Base-by-base conservation (phyloP, 1,140 invertebrate genomes). In the Bombus impatiens region DNA sequence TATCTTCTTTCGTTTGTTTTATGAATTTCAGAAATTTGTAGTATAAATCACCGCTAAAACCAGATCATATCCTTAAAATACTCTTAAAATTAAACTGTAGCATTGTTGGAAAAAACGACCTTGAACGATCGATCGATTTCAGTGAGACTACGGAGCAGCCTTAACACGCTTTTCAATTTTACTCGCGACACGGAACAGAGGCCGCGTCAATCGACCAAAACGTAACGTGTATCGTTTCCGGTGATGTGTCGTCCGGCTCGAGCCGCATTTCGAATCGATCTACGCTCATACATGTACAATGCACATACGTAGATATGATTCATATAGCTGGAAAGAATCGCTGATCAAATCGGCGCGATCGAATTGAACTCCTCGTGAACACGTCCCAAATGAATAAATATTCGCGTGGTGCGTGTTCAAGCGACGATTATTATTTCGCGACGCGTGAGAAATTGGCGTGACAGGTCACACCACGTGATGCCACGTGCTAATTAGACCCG, bases 401-500 rank as follows among this genome's bases (percentile, higher is more conserved):
- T 62, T 62, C 28, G 1, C 59, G 59, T 25, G 57, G 57, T 28
- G 10, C 25, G 25, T 59, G 59, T 62, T 13, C 59, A 62, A 13
- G 3, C 59, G 59, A 3, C 6, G 67, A 35, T 68, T 80, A 80
- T 72, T 78, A 85, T 87, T 76, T 70, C 53, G n/a, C 18, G 71
- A 1, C 3, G 35, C 4, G 44, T 57, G 79, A 81, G 67, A 76
- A 83, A 88, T 72, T 82, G 47, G 10, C 37, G 53, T 37, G 37
- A 37, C 35, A 12, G 18, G 4, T 28, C 40, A 72, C 57, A 37
- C 37, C 78, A 88, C 65, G 59, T 81, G 82, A 81, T 37, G 57
- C 44, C 78, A 47, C 40, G 25, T 44, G 74, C 67, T 89, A 88
- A 89, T 89, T 88, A 89, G 8, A 62, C 42, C 62, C 40, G n/a